Base-by-base conservation (phyloP, 2,888 invertebrate genomes). In the Pinctada fucata region DNA sequence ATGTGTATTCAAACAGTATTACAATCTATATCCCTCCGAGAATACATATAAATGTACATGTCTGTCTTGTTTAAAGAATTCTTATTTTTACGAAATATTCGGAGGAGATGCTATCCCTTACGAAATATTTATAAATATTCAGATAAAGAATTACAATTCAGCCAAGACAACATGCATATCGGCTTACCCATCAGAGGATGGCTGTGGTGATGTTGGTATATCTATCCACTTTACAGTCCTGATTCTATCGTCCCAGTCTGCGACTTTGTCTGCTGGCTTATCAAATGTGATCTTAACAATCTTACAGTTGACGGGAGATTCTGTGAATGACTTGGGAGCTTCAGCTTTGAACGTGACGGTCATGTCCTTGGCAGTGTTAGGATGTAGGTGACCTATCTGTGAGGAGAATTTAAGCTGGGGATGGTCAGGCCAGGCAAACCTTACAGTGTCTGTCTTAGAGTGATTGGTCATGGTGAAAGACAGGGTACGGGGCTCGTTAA, bases 391-490 rank as follows among this genome's bases (percentile, higher is more conserved):
- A 49, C 92, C 93, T 4, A 90, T 85, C 81, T 87, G 87, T 4
- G 95, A 95, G 10, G 92, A 91, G 86, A 94, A 94, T 52, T 90
- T 91, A 2, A 95, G 80, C 78, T 92, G 85, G 31, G 87, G 84
- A 74, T 91, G 88, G 3, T 91, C 89, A 3, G 90, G 90, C 92
- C 92, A 92, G 68, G 87, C 85, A 87, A 92, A 92, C 6, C 91
- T 78, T 49, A 92, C 84, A 50, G 85, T 86, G 80, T 92, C 91
- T 3, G 86, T 85, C 79, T 89, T 87, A 48, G 91, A 90, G 79
- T 92, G 91, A 84, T 92, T 93, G 65, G 90, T 90, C 89, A 93
- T 88, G 13, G 91, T 84, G 79, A 92, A 90, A 16, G 88, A 87
- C 79, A 92, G 76, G 0, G 90, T 90, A 45, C 90, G 84, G 3